phyloP scores from a whole-genome alignment of 2,888 invertebrate genomes.

The Athetis lepigone region DNA sequence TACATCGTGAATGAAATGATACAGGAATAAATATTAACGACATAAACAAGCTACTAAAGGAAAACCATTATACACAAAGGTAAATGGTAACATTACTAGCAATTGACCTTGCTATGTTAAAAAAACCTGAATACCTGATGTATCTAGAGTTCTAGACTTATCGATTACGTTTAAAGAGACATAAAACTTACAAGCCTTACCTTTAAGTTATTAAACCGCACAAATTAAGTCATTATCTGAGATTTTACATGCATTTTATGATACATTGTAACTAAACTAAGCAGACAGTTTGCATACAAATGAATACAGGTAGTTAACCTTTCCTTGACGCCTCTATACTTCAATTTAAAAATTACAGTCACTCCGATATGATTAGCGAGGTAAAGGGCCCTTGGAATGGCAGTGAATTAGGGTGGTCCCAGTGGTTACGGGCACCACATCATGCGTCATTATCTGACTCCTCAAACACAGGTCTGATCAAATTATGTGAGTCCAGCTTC shows the following conservation, averaged over 20 bases:
- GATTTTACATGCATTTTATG: slow-evolving; percentile 3
- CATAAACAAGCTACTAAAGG: slow-evolving; percentile 37
- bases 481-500: slow-evolving; percentile 68
- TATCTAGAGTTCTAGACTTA: slow-evolving; percentile 8
- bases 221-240: slow-evolving; percentile 37
- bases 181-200: slow-evolving; percentile 42
- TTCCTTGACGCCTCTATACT: slow-evolving; percentile 22
- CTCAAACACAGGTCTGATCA: slow-evolving; percentile 64
- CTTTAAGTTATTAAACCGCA: slow-evolving; percentile 35
- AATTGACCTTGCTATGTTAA: slow-evolving; percentile 53
- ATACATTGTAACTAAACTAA: not conserved
- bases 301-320: not conserved
- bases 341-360: slow-evolving; percentile 54
- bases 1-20: slow-evolving; percentile 35
- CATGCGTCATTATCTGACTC: slow-evolving; percentile 68
- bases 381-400: slow-evolving; percentile 67
- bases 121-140: too few species aligned
- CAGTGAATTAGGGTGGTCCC: slow-evolving; percentile 63
- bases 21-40: slow-evolving; percentile 48
- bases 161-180: slow-evolving; percentile 40
- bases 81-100: slow-evolving; percentile 56
- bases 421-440: slow-evolving; percentile 61
- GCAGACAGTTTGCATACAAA: too few species aligned
- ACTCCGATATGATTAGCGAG: slow-evolving; percentile 64
- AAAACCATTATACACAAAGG: slow-evolving; percentile 48